phyloP scores from a whole-genome alignment of 2,888 invertebrate genomes.

The Drosophila flavopinicola region DNA sequence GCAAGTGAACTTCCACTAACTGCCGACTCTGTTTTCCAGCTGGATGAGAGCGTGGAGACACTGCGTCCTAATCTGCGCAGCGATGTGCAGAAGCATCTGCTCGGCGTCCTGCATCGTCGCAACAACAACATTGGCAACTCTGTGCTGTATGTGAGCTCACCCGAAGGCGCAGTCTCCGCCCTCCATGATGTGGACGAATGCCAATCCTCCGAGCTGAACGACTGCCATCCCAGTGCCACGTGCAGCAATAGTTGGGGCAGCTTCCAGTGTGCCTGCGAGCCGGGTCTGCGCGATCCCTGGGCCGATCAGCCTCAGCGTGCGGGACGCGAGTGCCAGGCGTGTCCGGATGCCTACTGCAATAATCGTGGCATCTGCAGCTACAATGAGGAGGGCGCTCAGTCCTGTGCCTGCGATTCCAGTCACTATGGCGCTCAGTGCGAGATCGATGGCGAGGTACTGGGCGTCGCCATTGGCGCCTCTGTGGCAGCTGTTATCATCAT shows the following conservation, averaged over 20 bases:
- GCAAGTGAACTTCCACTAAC: fast-evolving
- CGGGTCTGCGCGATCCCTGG: slow-evolving; percentile 91
- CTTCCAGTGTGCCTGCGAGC: slow-evolving; percentile 88
- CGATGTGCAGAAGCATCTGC: slow-evolving; percentile 92
- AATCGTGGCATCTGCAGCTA: slow-evolving; percentile 94
- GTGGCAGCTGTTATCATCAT: slow-evolving; percentile 95
- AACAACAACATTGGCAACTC: slow-evolving; percentile 95
- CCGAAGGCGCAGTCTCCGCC: slow-evolving; percentile 91
- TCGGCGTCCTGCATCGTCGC: slow-evolving; percentile 92
- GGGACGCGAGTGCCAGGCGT: slow-evolving; percentile 91
- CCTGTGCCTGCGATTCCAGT: slow-evolving; percentile 89
- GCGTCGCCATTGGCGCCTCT: slow-evolving; percentile 95
- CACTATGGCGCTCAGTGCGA: slow-evolving; percentile 96
- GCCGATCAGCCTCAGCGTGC: slow-evolving; percentile 88
- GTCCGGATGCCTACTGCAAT: slow-evolving; percentile 91
- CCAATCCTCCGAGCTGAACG: slow-evolving; percentile 91
- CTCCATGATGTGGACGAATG: slow-evolving; percentile 94
- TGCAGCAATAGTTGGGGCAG: slow-evolving; percentile 94
- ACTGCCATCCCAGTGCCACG: slow-evolving; percentile 91
- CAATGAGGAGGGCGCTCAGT: slow-evolving; percentile 86
- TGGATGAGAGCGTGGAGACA: slow-evolving; percentile 91
- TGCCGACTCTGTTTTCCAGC: slow-evolving; percentile 78
- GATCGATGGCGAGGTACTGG: slow-evolving; percentile 95
- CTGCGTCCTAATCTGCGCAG: slow-evolving; percentile 88
- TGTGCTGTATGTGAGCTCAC: slow-evolving; percentile 92